Conservation (phyloP, 1,140 invertebrate genomes). For the Drosophila auraria region DNA sequence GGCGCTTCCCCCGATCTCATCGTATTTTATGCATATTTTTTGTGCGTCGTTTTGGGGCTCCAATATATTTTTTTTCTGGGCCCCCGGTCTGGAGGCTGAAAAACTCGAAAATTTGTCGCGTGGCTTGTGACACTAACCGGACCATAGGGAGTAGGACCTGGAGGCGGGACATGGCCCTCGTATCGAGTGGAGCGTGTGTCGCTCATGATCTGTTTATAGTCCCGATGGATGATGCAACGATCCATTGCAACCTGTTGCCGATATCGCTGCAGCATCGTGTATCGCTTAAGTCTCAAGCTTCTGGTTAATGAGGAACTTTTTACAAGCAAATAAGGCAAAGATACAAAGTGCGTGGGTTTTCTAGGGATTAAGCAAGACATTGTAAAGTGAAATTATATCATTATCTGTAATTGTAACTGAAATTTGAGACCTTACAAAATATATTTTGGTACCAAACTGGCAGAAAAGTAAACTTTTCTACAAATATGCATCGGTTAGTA, state of each 20-base stretch:
- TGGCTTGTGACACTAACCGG: constrained; percentile 47
- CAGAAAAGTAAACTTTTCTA: background rate
- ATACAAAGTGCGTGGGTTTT: constrained; percentile 1
- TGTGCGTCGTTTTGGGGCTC: constrained; percentile 12
- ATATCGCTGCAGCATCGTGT: constrained; percentile 16
- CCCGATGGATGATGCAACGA: constrained; percentile 41
- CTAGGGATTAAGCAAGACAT: too few species aligned
- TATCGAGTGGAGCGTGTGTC: constrained; percentile 29
- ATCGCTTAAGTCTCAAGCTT: constrained; percentile 15
- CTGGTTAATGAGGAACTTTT: constrained; percentile 14
- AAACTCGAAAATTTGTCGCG: constrained; percentile 77
- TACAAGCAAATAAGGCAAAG: constrained; percentile 7
- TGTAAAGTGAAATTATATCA: background rate
- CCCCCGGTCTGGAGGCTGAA: constrained; percentile 27
- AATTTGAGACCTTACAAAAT: background rate
- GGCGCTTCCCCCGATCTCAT: background rate
- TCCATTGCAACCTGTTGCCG: constrained; percentile 32
- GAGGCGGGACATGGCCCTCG: constrained; percentile 18
- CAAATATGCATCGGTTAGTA: background rate
- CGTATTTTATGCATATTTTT: constrained; percentile 57
- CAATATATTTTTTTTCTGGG: constrained; percentile 32
- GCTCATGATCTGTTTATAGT: constrained; percentile 45
- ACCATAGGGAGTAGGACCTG: background rate
- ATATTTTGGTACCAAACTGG: rapidly evolving
- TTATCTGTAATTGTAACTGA: background rate